Base-by-base conservation (phyloP, 2,113 vertebrate genomes). In the Oreotrochilus melanogaster region DNA sequence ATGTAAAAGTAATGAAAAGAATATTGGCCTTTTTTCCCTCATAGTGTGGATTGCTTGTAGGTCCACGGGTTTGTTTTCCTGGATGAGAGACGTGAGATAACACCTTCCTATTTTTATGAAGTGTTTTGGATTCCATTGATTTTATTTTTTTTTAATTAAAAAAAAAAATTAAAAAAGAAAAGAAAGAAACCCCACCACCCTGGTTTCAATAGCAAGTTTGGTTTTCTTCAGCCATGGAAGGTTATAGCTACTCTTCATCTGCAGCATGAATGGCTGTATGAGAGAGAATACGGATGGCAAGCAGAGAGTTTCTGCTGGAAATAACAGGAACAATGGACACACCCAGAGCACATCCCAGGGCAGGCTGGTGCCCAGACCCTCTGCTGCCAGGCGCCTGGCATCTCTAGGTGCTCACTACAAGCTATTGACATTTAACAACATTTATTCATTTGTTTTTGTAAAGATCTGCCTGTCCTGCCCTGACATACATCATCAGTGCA, bases 401-500 rank as follows among this genome's bases (percentile, higher is more conserved):
- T 64, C 65, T 87, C 71, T 58, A 69, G 88, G 67, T 86, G 61
- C 50, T 78, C 7, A 19, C 85, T 56, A 79, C 21, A 35, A 86
- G 60, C 51, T 83, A 22, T 48, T 81, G 54, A 47, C 24, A 30
- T 83, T 57, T 64, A 60, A 47, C 35, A 69, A 19, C 3, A 8
- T 70, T 78, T 65, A 69, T 83, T 80, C 13, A 0, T 86, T 89
- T 65, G 67, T 61, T 92, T 94, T 78, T 64, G 39, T 69, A 57
- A 56, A 84, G 72, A 65, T 86, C 51, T 92, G 87, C 57, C 64
- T 53, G 51, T 90, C 53, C 72, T 92, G 56, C 78, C 43, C 65
- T 74, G 43, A 80, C 10, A 5, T 65, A 92, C 60, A 75, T 85
- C 71, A 93, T 45, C 87, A 88, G 85, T 47, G 60, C 86, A 60